Conservation (phyloP, 2,797 vertebrate species). For the Carduelis carduelis region DNA sequence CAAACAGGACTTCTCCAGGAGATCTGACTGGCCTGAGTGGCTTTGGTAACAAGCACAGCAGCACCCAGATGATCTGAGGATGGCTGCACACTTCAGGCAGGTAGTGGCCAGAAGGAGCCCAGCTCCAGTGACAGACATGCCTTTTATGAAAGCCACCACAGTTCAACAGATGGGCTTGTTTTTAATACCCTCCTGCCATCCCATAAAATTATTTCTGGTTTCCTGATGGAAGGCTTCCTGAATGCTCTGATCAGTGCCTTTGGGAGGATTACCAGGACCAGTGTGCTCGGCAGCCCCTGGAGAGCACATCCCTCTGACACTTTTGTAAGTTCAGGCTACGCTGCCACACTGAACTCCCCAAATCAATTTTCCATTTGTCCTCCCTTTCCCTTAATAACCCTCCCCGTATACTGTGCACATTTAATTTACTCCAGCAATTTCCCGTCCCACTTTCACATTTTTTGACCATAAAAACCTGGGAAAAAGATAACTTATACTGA, state of each 20-base stretch:
- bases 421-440: slow-evolving; percentile 73
- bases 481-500: slow-evolving; percentile 72
- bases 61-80: not conserved
- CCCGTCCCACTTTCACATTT: slow-evolving; percentile 67
- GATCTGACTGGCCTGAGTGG: not conserved
- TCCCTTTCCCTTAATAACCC: slow-evolving; percentile 58
- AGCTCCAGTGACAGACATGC: not conserved
- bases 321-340: not conserved
- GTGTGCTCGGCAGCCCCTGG: not conserved
- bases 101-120: not conserved
- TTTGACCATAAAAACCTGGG: slow-evolving; percentile 67
- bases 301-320: not conserved
- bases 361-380: slow-evolving; percentile 64
- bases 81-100: not conserved
- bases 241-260: not conserved
- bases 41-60: not conserved
- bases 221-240: not conserved
- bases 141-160: not conserved
- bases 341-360: slow-evolving; percentile 6
- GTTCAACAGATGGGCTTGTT: not conserved
- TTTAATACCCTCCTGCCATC: not conserved
- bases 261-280: not conserved
- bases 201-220: not conserved
- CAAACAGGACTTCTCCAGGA: not conserved
- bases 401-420: slow-evolving; percentile 47